Base-by-base conservation (phyloP, 1,140 invertebrate species). In the Conus ventricosus region DNA sequence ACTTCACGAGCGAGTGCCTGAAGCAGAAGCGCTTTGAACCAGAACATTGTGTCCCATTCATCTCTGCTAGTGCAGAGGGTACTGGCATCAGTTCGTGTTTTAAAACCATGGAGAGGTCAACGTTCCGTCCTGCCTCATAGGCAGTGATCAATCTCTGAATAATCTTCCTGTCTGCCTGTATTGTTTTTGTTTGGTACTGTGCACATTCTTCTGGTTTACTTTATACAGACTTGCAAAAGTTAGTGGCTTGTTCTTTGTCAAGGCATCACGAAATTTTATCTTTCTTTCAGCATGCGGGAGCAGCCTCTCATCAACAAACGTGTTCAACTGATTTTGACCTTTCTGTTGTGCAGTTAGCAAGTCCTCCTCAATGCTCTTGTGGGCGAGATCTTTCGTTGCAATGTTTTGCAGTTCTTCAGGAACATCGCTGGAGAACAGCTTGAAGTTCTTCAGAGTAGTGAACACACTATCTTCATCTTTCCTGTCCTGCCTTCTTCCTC, bases 171-270 rank as follows among this genome's bases (percentile, higher is more conserved):
- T 75, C 71, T 20, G 71, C 71, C n/a, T 75, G 4, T 8, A 20
- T 23, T 75, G 71, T 25, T 75, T 75, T 83, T 83, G 17, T 57
- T 7, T 11, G 23, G 17, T 27, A 54, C 20, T 83, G n/a, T n/a
- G 11, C n/a, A 7, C n/a, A n/a, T 53, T 25, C 13, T n/a, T n/a
- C 53, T 86, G n/a, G 7, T 51, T 13, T 55, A 63, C 55, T 39
- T 63, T 55, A 86, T 13, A 86, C 17, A 67, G 27, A 71, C 7
- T n/a, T 23, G 85, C 57, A 67, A 67, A 75, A 25, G 63, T 85
- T n/a, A 15, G 84, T 11, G 55, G 8, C 17, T 67, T 85, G 15
- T 71, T 57, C 55, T 39, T 23, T 51, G 54, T 11, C 54, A 63
- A 17, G 8, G 84, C 17, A 17, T 71, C 55, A 23, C 51, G 5